phyloP scores from a whole-genome alignment of 2,888 invertebrate species.

The Fragum whitleyi region DNA sequence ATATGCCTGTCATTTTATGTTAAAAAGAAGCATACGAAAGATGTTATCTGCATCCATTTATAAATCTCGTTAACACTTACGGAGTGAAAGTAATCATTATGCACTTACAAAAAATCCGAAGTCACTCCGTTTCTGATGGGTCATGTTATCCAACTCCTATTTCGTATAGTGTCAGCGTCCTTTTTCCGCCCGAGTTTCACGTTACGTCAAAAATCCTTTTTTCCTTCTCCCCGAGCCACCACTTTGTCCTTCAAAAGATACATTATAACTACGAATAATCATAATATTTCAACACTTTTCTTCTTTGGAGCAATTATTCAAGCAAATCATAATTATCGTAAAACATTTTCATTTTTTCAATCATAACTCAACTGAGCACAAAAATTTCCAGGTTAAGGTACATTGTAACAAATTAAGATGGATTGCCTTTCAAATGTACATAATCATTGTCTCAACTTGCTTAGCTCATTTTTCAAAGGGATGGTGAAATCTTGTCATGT shows the following conservation, averaged over 20 bases:
- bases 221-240: neutral
- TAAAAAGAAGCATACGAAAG: neutral
- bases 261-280: neutral
- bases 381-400: too few relatives aligned
- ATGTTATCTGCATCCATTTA: neutral
- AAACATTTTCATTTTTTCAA: too few relatives aligned
- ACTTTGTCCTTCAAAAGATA: neutral
- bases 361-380: too few relatives aligned
- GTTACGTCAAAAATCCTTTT: neutral
- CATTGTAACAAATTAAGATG: neutral
- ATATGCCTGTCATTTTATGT: neutral
- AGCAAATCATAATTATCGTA: too few relatives aligned
- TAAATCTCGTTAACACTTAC: neutral
- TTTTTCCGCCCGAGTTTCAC: neutral
- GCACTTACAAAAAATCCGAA: slow-evolving; percentile 55
- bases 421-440: neutral
- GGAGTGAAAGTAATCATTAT: neutral
- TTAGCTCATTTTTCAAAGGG: too few relatives aligned
- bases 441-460: neutral
- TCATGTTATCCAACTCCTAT: slow-evolving; percentile 30
- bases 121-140: slow-evolving; percentile 39
- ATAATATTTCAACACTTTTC: neutral
- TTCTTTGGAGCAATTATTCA: too few relatives aligned
- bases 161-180: neutral
- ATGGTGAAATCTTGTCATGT: too few relatives aligned